Evolutionary conservation across 2,888 invertebrate genomes (phyloP), one percentile per base, ranked within the genome.

Genomic region (Drosophila gaucha): DNA sequence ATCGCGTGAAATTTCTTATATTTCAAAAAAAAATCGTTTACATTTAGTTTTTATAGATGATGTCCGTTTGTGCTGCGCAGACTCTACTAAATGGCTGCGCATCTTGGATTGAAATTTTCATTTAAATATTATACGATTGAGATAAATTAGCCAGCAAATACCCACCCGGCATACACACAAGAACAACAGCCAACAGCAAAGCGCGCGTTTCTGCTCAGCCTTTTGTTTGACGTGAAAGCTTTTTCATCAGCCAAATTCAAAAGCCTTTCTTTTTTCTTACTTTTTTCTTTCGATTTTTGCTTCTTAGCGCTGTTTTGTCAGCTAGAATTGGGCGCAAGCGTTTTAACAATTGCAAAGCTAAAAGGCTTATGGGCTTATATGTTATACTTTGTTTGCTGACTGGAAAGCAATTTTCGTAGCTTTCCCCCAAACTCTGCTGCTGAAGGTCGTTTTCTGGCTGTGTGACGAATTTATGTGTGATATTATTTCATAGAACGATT

Each of bases 71-170:
- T 67, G 76, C 64, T 77, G 56, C 36, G 33, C 47, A 46, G 14
- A 38, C 24, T 60, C 22, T 67, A 58, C 62, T 68, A 64, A 80
- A 63, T 67, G 60, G 50, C 18, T 51, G 49, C 68, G 70, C 67
- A 57, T 16, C 47, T 63, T 31, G 56, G 31, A 74, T 63, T 71
- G 67, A 74, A 74, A 43, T 85, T 82, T 84, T 66, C 71, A 74
- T 83, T 82, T 83, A 82, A 79, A 83, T 82, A 85, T 77, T 67
- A 74, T 59, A 63, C 79, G 77, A 83, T 83, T 83, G 82, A 82
- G 82, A 83, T 85, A 83, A 83, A 85, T 85, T 82, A 78, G 72
- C 55, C 67, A 68, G 50, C 30, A 50, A 16, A 41, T 24, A 51
- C 20, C 14, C n/a, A 26, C 16, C 18, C 18, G 26, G 10, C 38